Conservation (phyloP, 2,888 invertebrate genomes). For the Thysanoteuthis rhombus region DNA sequence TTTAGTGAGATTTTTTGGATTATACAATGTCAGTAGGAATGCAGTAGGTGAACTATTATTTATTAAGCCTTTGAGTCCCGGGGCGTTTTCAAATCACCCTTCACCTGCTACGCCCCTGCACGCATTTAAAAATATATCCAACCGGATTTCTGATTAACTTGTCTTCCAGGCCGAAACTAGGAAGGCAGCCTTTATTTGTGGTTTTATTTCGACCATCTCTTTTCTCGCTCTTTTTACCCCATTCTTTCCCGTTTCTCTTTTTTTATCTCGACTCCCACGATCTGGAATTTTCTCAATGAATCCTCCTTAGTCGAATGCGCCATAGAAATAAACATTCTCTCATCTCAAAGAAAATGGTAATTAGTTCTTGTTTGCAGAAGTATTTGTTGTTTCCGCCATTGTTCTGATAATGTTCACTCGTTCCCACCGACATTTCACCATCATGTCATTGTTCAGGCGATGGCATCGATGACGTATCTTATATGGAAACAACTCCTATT, state of each 20-base stretch:
- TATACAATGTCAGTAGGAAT: too few species aligned
- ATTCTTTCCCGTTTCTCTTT: too few species aligned
- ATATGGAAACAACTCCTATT: background rate
- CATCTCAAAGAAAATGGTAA: background rate
- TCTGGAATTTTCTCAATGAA: background rate
- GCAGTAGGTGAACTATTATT: too few species aligned
- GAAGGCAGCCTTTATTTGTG: too few species aligned
- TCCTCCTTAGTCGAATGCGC: background rate
- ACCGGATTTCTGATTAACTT: background rate
- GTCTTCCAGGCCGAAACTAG: background rate
- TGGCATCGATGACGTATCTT: background rate
- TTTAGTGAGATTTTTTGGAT: too few species aligned
- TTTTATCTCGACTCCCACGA: background rate
- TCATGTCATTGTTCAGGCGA: too few species aligned
- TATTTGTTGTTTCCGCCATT: background rate
- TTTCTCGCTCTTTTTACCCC: too few species aligned
- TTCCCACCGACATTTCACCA: too few species aligned
- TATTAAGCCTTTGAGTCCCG: too few species aligned
- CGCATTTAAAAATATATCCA: background rate
- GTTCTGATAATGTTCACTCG: background rate
- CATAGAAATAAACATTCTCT: background rate
- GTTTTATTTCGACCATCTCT: too few species aligned
- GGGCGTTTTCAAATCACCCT: too few species aligned
- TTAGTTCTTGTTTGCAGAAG: background rate
- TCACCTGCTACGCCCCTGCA: too few species aligned